These are phyloP conservation scores for Ariopsis seemanni DNA, from an alignment of 2,113 vertebrate genomes.

Conservation along the genomic window DNA sequence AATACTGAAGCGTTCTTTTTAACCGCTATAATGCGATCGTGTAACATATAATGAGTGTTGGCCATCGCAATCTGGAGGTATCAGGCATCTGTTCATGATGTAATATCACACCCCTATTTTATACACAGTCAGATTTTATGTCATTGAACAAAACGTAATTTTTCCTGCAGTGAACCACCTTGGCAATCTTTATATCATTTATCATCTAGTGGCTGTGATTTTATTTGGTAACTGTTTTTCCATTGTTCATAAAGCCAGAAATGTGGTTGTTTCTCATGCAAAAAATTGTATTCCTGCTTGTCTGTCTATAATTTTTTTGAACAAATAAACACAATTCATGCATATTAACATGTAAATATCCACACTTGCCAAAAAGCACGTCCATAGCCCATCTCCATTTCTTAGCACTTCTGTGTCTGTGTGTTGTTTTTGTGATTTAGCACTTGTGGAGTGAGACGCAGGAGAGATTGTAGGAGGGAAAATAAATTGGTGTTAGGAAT, in stretches of 20 bases:
- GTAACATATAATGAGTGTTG: too few relatives aligned
- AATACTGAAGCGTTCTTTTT: not conserved
- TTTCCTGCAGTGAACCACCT: not conserved
- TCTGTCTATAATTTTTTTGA: constrained; percentile 16
- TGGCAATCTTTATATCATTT: not conserved
- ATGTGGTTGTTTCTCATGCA: not conserved
- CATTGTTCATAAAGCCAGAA: not conserved
- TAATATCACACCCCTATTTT: not conserved
- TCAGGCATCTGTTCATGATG: not conserved
- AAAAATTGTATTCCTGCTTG: not conserved
- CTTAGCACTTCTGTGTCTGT: constrained; percentile 13
- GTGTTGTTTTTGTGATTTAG: constrained; percentile 29
- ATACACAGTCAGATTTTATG: too few relatives aligned
- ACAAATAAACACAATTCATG: not conserved
- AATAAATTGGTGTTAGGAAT: constrained; percentile 28
- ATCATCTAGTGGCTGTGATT: not conserved
- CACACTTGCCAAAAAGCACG: not conserved
- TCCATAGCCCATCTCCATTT: constrained; percentile 6
- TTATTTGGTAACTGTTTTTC: not conserved
- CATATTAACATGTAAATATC: constrained; percentile 12
- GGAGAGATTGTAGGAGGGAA: constrained; percentile 9
- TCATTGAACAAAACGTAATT: not conserved
- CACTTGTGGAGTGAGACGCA: constrained; percentile 19
- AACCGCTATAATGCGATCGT: not conserved
- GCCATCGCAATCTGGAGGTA: too few relatives aligned